Conservation (phyloP, 2,797 vertebrate genomes). For the Arnoldichthys spilopterus region DNA sequence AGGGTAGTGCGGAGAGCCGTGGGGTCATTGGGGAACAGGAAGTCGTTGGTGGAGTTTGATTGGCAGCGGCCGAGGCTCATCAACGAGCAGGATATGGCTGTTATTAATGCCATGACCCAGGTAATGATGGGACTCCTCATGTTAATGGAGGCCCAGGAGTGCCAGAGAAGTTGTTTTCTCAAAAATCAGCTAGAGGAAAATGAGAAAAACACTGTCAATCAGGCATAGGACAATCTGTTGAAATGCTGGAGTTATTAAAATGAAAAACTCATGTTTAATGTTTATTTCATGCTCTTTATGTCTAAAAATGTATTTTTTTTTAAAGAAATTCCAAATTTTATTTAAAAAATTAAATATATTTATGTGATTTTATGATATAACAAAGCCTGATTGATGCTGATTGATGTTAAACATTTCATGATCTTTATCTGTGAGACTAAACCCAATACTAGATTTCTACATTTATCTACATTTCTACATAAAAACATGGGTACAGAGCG, state of each 20-base stretch:
- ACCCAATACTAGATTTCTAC: no score
- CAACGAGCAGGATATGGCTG: slow-evolving; percentile 47
- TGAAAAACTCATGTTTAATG: no score
- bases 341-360: no score
- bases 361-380: no score
- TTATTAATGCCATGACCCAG: slow-evolving; percentile 49
- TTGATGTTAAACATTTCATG: no score
- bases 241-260: not conserved
- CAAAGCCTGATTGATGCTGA: no score
- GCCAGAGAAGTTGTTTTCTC: not conserved
- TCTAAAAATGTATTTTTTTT: no score
- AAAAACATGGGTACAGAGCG: no score
- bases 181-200: not conserved
- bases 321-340: no score
- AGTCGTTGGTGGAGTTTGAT: slow-evolving; percentile 47
- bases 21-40: slow-evolving; percentile 34
- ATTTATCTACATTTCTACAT: no score
- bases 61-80: slow-evolving; percentile 52
- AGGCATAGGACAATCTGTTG: not conserved
- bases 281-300: no score
- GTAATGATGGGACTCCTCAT: slow-evolving; percentile 20
- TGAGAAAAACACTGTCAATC: slow-evolving; percentile 6
- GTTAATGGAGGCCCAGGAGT: slow-evolving; percentile 7
- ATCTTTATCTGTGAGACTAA: no score
- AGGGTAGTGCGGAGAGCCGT: slow-evolving; percentile 21